These are phyloP conservation scores for Trissoscelio sp. DNA, from an alignment of 2,888 invertebrate genomes.

Conservation along the genomic window DNA sequence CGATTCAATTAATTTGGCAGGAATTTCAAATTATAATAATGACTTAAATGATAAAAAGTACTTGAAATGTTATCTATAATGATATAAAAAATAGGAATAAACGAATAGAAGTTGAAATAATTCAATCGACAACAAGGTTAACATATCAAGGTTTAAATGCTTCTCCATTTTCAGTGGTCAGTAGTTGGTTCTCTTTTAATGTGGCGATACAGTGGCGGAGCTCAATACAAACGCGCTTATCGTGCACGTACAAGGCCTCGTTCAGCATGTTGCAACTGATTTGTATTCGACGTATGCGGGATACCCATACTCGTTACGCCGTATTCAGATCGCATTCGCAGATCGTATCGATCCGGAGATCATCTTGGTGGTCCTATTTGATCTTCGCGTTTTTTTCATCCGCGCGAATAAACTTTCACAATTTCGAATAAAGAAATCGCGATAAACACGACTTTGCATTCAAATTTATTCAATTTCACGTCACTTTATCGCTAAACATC, in stretches of 20 bases:
- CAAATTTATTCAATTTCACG: conserved; percentile 43
- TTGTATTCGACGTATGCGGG: conserved; percentile 67
- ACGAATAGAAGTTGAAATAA: conserved; percentile 60
- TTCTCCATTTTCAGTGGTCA: conserved; percentile 65
- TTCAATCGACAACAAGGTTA: conserved; percentile 66
- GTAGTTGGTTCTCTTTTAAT: conserved; percentile 65
- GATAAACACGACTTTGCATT: conserved; percentile 30
- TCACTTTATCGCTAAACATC: conserved; percentile 22
- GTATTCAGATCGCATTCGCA: conserved; percentile 64
- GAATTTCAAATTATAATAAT: not conserved
- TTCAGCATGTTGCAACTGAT: conserved; percentile 64
- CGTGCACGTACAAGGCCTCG: conserved; percentile 51
- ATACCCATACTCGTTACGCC: conserved; percentile 63
- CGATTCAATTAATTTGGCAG: too few species aligned
- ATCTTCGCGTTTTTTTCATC: conserved; percentile 35
- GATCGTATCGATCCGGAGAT: conserved; percentile 65
- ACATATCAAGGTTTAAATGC: conserved; percentile 65
- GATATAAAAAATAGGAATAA: conserved; percentile 41
- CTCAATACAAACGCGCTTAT: conserved; percentile 16
- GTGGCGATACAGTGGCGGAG: conserved; percentile 44
- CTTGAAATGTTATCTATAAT: conserved; percentile 6
- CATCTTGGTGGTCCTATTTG: conserved; percentile 62
- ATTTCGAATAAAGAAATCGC: conserved; percentile 36
- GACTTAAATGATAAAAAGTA: not conserved
- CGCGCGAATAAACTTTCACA: conserved; percentile 42